These are phyloP conservation scores for Sinocyclocheilus grahami DNA, from an alignment of 2,113 vertebrate species.

Conservation along the genomic window DNA sequence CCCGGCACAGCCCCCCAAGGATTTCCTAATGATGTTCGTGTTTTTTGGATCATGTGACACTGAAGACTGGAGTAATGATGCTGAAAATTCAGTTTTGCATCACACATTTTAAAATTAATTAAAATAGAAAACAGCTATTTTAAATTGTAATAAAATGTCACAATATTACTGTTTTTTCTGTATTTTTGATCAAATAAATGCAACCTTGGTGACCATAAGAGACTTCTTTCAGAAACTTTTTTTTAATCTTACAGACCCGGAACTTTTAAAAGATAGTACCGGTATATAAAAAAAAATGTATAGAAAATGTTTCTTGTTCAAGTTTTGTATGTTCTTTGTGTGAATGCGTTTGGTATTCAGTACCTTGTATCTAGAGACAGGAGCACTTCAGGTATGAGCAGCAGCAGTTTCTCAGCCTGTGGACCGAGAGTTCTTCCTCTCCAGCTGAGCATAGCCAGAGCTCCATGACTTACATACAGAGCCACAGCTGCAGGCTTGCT, in stretches of 20 bases:
- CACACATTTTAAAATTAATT: no score
- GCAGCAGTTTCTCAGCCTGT: constrained; percentile 79
- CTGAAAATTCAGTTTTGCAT: background rate
- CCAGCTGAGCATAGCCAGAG: constrained; percentile 92
- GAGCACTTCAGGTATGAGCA: constrained; percentile 79
- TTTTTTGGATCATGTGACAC: background rate
- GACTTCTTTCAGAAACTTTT: no score
- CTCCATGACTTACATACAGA: constrained; percentile 89
- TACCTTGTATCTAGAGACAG: constrained; percentile 85
- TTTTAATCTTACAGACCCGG: background rate
- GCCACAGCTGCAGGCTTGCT: constrained; percentile 68
- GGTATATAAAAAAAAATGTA: background rate
- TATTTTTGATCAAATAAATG: no score
- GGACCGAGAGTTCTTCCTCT: constrained; percentile 72
- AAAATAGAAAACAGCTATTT: no score
- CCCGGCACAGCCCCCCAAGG: no score
- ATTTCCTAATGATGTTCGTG: no score
- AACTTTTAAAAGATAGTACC: background rate
- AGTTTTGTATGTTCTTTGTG: background rate
- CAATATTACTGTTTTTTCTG: no score
- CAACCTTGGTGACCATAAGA: no score
- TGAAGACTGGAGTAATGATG: background rate
- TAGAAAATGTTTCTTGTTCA: background rate
- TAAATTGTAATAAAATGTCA: no score
- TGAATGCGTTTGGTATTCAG: background rate